These are phyloP conservation scores for Conops quadrifasciatus DNA, from an alignment of 2,888 invertebrate genomes.

Conservation along the genomic window DNA sequence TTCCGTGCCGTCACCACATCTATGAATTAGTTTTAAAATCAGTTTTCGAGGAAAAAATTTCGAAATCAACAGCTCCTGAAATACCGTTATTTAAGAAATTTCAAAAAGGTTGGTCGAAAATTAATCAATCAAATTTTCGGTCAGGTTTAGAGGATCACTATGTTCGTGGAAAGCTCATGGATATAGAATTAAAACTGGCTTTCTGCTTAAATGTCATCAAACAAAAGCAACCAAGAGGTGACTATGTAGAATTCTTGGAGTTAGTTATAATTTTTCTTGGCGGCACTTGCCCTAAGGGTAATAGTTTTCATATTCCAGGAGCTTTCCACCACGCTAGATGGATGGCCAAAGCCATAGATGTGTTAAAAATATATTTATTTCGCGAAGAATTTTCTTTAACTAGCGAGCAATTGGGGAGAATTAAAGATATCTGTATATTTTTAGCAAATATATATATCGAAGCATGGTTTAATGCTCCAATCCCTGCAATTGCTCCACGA, in stretches of 20 bases:
- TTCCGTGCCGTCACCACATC: background rate
- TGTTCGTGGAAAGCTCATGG: background rate
- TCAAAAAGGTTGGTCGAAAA: background rate
- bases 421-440: too few species aligned
- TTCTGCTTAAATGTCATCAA: slow-evolving; percentile 78
- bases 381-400: too few species aligned
- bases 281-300: too few species aligned
- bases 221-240: slow-evolving; percentile 65
- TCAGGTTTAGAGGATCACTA: background rate
- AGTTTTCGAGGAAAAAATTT: background rate
- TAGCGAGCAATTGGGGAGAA: too few species aligned
- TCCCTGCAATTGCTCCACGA: too few species aligned
- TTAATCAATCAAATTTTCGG: background rate
- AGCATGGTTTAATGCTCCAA: too few species aligned
- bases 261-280: background rate
- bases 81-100: slow-evolving; percentile 4
- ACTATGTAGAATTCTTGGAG: background rate
- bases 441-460: too few species aligned
- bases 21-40: background rate
- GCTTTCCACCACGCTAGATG: too few species aligned
- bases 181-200: background rate
- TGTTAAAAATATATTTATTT: too few species aligned
- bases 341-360: too few species aligned
- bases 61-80: background rate
- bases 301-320: too few species aligned